Base-by-base conservation (phyloP, 2,113 vertebrate species). In the Pangasianodon gigas region DNA sequence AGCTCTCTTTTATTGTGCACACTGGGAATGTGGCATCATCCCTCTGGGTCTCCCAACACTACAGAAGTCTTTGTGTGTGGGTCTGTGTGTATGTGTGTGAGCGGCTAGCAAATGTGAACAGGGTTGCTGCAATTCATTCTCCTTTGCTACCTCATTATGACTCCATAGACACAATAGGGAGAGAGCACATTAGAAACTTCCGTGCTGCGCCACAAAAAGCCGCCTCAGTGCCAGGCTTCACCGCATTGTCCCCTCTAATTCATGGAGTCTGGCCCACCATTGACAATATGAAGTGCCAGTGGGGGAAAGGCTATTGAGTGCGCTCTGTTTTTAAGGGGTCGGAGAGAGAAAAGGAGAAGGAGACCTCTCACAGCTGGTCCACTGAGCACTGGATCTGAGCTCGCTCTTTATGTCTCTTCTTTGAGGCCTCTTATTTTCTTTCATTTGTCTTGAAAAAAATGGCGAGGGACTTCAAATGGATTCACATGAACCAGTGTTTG, bases 221-320 rank as follows among this genome's bases (percentile, higher is more conserved):
- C n/a, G 48, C 83, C 75, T 91, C 71, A 60, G 41, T 88, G 87
- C 91, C 75, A 83, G 46, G 86, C 88, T 91, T 86, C 29, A 95
- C 92, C 89, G 94, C 95, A 97, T 97, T 98, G 96, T 95, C 92
- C 92, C 86, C 89, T 95, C 89, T 96, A 95, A 96, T 96, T 96
- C 95, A 96, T 95, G 92, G 94, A 95, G 95, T 94, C 93, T 94
- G 95, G 95, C 93, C 93, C 93, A 94, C 95, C 94, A 96, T 96
- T 96, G 94, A 96, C 92, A 92, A 95, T 95, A 96, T 96, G 95
- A 96, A 96, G 95, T 95, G 95, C 91, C 93, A 94, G 94, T 94
- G 95, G 94, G 86, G 90, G 95, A 94, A 95, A 95, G 95, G 94
- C 95, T 95, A 96, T 96, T 96, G 96, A 93, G 90, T 56, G 37